These are phyloP conservation scores for Scytalopus superciliaris DNA, from an alignment of 2,113 vertebrate species.

Conservation along the genomic window DNA sequence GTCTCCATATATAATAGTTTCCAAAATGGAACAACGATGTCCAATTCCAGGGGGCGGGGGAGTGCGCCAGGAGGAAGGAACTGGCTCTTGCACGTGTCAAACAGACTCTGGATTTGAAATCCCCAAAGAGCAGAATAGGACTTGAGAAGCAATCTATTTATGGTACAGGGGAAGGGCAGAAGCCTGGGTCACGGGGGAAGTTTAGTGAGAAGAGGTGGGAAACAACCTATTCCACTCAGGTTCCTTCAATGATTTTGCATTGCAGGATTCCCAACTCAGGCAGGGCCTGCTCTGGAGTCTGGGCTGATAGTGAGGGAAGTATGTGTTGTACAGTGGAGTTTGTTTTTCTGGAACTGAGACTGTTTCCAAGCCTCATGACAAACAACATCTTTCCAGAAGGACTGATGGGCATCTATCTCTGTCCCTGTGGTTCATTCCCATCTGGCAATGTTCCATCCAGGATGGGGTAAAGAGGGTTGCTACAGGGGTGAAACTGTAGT, in stretches of 20 bases:
- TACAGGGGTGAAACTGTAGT: neutral
- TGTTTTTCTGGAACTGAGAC: neutral
- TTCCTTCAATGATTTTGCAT: neutral
- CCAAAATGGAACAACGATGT: constrained; percentile 50
- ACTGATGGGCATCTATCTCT: neutral
- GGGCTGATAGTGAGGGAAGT: neutral
- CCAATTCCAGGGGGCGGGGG: constrained; percentile 2
- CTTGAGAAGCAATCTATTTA: constrained; percentile 34
- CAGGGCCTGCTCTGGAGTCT: neutral
- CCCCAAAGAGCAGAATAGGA: neutral
- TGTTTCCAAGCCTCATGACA: neutral
- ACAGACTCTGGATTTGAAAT: constrained; percentile 26
- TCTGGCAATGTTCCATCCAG: neutral
- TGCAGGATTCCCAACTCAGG: neutral
- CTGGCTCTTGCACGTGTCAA: constrained; percentile 18
- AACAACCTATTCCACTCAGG: neutral
- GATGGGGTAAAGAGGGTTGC: neutral
- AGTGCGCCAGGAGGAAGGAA: neutral
- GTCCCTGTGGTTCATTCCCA: neutral
- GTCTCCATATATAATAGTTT: constrained; percentile 47
- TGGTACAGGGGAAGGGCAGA: neutral
- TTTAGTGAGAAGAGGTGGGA: neutral
- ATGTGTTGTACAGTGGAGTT: neutral
- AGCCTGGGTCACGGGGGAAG: neutral
- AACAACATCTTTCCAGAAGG: neutral